Conservation (phyloP, 1,140 invertebrate genomes). For the Zaprionus kolodkinae region DNA sequence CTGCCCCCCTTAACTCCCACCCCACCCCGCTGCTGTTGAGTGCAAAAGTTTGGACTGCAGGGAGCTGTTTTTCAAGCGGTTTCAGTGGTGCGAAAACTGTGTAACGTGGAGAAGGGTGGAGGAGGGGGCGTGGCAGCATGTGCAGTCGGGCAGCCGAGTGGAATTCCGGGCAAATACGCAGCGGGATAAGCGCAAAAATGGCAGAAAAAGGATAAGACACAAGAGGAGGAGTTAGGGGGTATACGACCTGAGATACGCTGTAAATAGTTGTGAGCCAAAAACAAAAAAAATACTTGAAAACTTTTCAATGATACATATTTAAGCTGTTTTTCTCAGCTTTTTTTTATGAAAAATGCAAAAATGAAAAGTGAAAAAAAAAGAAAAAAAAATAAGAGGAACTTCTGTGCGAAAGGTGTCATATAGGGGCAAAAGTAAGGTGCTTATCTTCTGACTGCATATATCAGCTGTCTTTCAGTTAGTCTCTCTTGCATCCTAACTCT, state of each 20-base stretch:
- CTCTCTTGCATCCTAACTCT: background rate
- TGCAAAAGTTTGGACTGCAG: slow-evolving; percentile 39
- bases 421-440: background rate
- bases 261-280: background rate
- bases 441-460: background rate
- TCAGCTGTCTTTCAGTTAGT: background rate
- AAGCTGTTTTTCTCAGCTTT: background rate
- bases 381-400: background rate
- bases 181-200: slow-evolving; percentile 24
- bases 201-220: background rate
- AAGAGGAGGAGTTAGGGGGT: background rate
- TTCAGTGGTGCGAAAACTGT: background rate
- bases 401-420: background rate
- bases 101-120: background rate
- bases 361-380: background rate
- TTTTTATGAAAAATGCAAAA: background rate
- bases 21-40: slow-evolving; percentile 16
- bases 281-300: slow-evolving; percentile 5
- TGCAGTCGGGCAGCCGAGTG: slow-evolving; percentile 18
- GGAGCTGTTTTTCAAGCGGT: slow-evolving; percentile 25
- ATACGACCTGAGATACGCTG: slow-evolving; percentile 5
- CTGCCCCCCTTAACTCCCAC: background rate
- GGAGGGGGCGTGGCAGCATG: slow-evolving; percentile 2
- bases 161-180: slow-evolving; percentile 22
- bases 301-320: slow-evolving; percentile 4